Evolutionary conservation across 2,888 invertebrate genomes (phyloP).

Genomic region (Drosophila demipolita): DNA sequence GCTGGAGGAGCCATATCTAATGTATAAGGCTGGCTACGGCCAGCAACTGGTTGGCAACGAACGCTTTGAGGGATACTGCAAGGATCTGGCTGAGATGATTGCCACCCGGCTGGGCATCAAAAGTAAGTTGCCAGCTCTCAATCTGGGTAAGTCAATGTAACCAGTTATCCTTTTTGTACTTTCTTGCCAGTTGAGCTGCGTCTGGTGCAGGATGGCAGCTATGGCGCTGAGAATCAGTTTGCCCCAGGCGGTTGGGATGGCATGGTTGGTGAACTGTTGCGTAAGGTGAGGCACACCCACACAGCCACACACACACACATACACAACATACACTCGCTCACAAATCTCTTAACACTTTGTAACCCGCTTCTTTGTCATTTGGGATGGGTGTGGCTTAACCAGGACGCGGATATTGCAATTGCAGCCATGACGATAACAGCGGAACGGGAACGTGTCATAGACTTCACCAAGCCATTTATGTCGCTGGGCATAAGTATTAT

Average conservation of each 20-base stretch:
- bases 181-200: constrained; percentile 90
- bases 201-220: constrained; percentile 93
- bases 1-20: constrained; percentile 95
- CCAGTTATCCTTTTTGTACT: constrained; percentile 1
- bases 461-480: constrained; percentile 99
- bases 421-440: constrained; percentile 97
- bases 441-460: constrained; percentile 96
- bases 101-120: constrained; percentile 92
- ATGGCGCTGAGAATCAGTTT: constrained; percentile 91
- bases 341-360: constrained; percentile 23
- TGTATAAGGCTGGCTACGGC: constrained; percentile 89
- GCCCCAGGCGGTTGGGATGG: constrained; percentile 94
- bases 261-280: constrained; percentile 93
- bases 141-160: constrained; percentile 4
- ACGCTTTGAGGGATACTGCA: constrained; percentile 95
- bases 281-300: constrained; percentile 88
- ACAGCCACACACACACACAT: constrained; percentile 19
- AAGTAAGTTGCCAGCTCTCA: constrained; percentile 87
- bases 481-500: constrained; percentile 97
- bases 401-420: constrained; percentile 98
- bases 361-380: constrained; percentile 25
- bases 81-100: constrained; percentile 94
- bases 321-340: not conserved
- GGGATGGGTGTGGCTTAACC: constrained; percentile 58
- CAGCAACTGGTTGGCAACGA: constrained; percentile 89